Evolutionary conservation across 2,797 vertebrate species (phyloP).

Genomic region (Acestrorhynchus altus): DNA sequence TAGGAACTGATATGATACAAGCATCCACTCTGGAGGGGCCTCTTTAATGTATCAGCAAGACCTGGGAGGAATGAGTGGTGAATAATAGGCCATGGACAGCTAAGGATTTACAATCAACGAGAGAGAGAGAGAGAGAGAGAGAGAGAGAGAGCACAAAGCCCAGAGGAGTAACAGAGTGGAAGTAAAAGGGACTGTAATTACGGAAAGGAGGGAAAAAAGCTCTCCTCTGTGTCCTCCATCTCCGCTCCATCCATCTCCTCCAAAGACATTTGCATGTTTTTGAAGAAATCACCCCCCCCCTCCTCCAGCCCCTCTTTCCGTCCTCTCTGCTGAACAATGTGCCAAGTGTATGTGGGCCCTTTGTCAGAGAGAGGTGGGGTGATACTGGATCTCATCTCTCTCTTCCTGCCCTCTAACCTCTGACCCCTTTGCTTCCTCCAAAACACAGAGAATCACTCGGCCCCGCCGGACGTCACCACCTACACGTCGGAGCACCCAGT

Average conservation of each 20-base stretch:
- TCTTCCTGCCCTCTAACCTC: conserved; percentile 15
- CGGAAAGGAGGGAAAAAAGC: conserved; percentile 36
- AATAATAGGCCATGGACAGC: conserved; percentile 35
- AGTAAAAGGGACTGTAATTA: conserved; percentile 55
- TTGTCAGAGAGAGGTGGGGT: not conserved
- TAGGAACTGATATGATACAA: conserved; percentile 13
- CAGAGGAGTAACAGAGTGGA: conserved; percentile 43
- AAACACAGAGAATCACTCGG: conserved; percentile 91
- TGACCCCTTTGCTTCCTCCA: conserved; percentile 20
- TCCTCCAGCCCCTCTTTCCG: not conserved
- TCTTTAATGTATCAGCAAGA: conserved; percentile 21
- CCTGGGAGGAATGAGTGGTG: conserved; percentile 26
- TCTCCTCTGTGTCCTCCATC: conserved; percentile 29
- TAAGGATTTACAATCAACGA: conserved; percentile 41
- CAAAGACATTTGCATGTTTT: conserved; percentile 24
- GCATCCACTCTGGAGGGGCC: conserved; percentile 3
- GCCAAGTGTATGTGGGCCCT: conserved; percentile 1
- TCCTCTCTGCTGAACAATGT: conserved; percentile 18
- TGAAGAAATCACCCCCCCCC: conserved; percentile 1
- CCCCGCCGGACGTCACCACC: conserved; percentile 95
- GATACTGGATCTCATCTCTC: not conserved
- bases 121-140: conserved; percentile 2
- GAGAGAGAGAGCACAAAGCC: conserved; percentile 10
- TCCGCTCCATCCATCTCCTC: conserved; percentile 24
- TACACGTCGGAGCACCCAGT: conserved; percentile 92